Evolutionary conservation across 2,888 invertebrate genomes (phyloP).

Genomic region (Coremacera marginata): DNA sequence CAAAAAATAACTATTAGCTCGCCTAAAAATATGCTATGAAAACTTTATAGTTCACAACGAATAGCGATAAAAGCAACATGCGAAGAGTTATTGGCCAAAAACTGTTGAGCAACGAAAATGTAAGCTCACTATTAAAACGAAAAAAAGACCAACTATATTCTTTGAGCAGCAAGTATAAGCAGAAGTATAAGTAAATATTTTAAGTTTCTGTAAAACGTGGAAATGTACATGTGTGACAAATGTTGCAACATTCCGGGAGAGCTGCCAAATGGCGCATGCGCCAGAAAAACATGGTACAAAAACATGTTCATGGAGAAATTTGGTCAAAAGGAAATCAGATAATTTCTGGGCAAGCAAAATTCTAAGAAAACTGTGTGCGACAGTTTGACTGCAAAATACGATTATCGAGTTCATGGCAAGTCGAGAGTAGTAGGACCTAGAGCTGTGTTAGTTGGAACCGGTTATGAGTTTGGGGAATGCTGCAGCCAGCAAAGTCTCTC

Average conservation of each 20-base stretch:
- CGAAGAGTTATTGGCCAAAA: no score
- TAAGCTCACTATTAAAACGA: neutral
- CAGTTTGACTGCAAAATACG: neutral
- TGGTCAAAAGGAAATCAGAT: neutral
- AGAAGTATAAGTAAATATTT: neutral
- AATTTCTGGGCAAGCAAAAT: slow-evolving; percentile 11
- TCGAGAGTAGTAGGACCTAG: no score
- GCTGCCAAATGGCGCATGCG: neutral
- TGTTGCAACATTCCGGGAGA: neutral
- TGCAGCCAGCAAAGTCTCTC: neutral
- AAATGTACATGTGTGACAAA: neutral
- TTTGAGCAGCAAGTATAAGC: no score
- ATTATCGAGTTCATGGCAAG: neutral
- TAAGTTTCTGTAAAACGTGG: neutral
- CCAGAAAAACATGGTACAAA: neutral
- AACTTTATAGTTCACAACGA: neutral
- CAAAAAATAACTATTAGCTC: neutral
- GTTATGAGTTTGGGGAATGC: no score
- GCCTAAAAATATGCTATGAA: neutral
- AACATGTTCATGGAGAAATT: neutral
- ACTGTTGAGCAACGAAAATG: no score
- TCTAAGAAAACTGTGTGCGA: neutral
- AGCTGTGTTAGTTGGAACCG: no score
- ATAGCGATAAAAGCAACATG: neutral
- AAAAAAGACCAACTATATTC: neutral